phyloP scores from a whole-genome alignment of 35 echinoderm and acorn worm genomes.

The Apostichopus parvimensis region DNA sequence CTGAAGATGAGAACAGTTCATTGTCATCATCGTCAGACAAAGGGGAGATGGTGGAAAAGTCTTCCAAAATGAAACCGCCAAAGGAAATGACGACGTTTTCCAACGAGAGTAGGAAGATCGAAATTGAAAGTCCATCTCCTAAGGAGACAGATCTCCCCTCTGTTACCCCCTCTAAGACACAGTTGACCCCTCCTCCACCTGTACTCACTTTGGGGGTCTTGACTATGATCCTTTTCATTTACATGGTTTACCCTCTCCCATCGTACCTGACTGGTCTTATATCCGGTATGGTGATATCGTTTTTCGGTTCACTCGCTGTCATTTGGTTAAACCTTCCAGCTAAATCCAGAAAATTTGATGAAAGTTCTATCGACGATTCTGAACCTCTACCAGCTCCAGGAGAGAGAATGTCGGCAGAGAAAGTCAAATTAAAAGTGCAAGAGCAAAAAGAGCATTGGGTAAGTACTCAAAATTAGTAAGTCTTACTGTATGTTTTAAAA shows the following conservation, averaged over 20 bases:
- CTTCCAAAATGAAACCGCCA: slow-evolving; percentile 26
- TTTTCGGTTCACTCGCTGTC: slow-evolving; percentile 67
- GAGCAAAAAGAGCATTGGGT: slow-evolving; percentile 69
- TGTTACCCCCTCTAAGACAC: neutral
- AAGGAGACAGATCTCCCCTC: neutral
- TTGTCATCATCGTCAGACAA: slow-evolving; percentile 51
- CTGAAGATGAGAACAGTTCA: slow-evolving; percentile 41
- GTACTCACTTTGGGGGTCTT: slow-evolving; percentile 39
- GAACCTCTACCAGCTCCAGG: slow-evolving; percentile 72
- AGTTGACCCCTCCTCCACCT: slow-evolving; percentile 22
- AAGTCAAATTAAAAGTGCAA: slow-evolving; percentile 80
- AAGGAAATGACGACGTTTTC: slow-evolving; percentile 18
- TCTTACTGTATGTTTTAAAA: no score
- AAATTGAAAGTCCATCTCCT: neutral
- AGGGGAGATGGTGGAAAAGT: slow-evolving; percentile 17
- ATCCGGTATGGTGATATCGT: slow-evolving; percentile 70
- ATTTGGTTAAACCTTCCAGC: slow-evolving; percentile 74
- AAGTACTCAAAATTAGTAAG: neutral
- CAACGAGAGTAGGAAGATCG: neutral
- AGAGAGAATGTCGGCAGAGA: slow-evolving; percentile 55
- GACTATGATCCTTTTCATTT: slow-evolving; percentile 60
- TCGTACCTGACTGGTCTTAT: slow-evolving; percentile 66
- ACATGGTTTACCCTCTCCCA: slow-evolving; percentile 74
- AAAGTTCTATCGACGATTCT: slow-evolving; percentile 16
- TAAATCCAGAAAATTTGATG: slow-evolving; percentile 33